Evolutionary conservation across 2,888 invertebrate genomes (phyloP).

Genomic region (Epinotia nisella): DNA sequence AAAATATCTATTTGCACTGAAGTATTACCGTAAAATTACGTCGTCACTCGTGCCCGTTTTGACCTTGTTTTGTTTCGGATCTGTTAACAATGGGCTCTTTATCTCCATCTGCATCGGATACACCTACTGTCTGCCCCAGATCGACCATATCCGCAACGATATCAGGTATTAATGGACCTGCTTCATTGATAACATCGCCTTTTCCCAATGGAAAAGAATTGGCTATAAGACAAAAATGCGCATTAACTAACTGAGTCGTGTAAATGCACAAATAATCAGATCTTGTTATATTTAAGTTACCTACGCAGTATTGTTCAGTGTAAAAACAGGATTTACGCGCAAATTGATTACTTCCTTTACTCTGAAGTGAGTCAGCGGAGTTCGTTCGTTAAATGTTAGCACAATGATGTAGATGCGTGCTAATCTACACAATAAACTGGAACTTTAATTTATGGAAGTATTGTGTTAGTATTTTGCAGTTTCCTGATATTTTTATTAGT

Average conservation of each 20-base stretch:
- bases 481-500: background rate
- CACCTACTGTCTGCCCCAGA: conserved; percentile 43
- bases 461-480: background rate
- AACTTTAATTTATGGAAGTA: conserved; percentile 7
- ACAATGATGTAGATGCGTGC: background rate
- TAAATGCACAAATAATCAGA: conserved; percentile 9
- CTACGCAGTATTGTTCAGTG: conserved; percentile 20
- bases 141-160: conserved; percentile 39
- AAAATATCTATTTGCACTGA: conserved; percentile 22
- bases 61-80: conserved; percentile 45
- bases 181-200: conserved; percentile 24
- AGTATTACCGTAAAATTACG: conserved; percentile 29
- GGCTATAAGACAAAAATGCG: background rate
- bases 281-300: conserved; percentile 2
- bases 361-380: conserved; percentile 15
- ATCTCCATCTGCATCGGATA: conserved; percentile 39
- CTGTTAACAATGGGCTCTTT: conserved; percentile 43
- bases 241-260: conserved; percentile 9
- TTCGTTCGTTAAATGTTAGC: conserved; percentile 11
- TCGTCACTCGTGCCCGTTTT: conserved; percentile 44
- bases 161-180: conserved; percentile 34
- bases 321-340: conserved; percentile 27
- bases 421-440: background rate
- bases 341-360: conserved; percentile 37
- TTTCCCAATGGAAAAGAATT: conserved; percentile 9